Base-by-base conservation (phyloP, 2,888 invertebrate genomes). In the Pyrgus malvae region DNA sequence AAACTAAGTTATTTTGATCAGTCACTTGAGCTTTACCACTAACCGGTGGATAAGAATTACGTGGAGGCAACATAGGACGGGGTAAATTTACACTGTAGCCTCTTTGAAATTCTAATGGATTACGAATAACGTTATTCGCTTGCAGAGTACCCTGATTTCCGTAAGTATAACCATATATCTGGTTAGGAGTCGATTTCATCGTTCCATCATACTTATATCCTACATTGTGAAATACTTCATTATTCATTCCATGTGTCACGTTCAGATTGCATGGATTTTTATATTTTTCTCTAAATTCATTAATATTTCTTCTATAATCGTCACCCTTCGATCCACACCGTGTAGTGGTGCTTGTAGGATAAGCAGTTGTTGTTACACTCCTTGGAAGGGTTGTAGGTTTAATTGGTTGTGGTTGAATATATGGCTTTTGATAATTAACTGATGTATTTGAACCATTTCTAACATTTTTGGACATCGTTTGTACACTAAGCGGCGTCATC, bases 271-370 rank as follows among this genome's bases (percentile, higher is more conserved):
- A 89, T 21, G 90, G 89, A 66, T 93, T 91, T 72, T 92, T 92
- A 65, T 92, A 93, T 73, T 93, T 92, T 74, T 92, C 92, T 61
- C 92, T 90, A 68, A 93, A 92, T 69, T 93, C 93, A 61, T 81
- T 92, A 45, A 93, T 92, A 66, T 93, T 93, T 63, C 91, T 86
- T 74, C 92, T 90, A 59, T 92, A 88, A 67, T 93, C 80, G 71
- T 92, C 66, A 69, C 92, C 78, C 88, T 92, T 82, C 44, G 78
- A 70, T 53, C 74, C 73, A 66, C 83, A 83, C 62, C 90, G 74
- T 51, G 74, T 79, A 2, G 90, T 89, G 21, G 90, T 90, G 62
- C 69, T 89, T 2, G 90, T 83, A 40, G 90, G 87, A 62, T 89
- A 87, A 48, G 82, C 80, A 27, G 83, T 84, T 7, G 88, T 88